A percentile compares a stretch with the other conserved stretches of the same genome.
Evolutionary conservation across 2,888 invertebrate genomes (phyloP).

Genomic region (Sminthurinus aureus): DNA sequence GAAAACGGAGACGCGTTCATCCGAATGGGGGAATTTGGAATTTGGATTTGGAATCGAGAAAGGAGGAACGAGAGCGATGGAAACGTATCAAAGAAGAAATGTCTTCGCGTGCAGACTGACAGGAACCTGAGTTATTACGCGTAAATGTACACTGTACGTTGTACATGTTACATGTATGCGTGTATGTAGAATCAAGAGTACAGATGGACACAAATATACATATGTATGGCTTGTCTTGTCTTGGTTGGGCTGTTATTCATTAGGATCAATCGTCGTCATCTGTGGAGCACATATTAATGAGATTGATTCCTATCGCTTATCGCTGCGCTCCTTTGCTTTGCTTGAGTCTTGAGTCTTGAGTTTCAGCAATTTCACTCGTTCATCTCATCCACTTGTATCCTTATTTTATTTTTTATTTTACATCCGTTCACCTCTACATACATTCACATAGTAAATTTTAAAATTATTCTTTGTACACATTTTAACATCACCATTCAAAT

Average conservation of each 20-base stretch:
- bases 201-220: too few relatives aligned
- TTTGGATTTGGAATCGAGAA: neutral
- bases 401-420: neutral
- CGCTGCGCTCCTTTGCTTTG: too few relatives aligned
- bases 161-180: too few relatives aligned
- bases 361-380: constrained; percentile 7
- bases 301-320: constrained; percentile 43
- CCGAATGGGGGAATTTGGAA: too few relatives aligned
- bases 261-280: constrained; percentile 54
- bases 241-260: constrained; percentile 51
- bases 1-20: constrained; percentile 17
- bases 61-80: neutral
- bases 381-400: neutral
- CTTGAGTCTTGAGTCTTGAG: neutral
- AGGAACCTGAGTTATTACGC: constrained; percentile 54
- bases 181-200: too few relatives aligned
- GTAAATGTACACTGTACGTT: constrained; percentile 43
- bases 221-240: constrained; percentile 36
- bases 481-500: neutral
- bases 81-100: constrained; percentile 16
- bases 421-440: neutral
- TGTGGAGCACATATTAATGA: constrained; percentile 54
- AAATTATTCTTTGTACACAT: neutral
- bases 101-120: constrained; percentile 55
- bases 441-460: neutral